Evolutionary conservation across 2,797 vertebrate genomes (phyloP).

Genomic region (Heterohyrax brucei): DNA sequence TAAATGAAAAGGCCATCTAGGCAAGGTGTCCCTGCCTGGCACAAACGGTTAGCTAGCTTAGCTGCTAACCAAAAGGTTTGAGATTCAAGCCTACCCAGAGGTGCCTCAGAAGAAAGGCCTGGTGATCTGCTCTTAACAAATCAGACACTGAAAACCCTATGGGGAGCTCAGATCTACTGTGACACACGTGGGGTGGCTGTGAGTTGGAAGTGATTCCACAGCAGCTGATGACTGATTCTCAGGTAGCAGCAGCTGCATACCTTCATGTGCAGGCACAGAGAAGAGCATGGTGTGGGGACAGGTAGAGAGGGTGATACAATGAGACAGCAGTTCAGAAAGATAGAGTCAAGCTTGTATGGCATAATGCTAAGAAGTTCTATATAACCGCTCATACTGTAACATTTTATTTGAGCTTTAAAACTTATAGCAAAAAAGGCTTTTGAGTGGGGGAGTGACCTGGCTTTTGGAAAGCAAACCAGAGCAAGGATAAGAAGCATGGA

Average conservation of each 20-base stretch:
- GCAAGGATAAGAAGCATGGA: background rate
- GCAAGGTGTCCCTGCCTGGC: background rate
- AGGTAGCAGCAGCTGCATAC: too few relatives aligned
- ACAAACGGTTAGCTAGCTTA: too few relatives aligned
- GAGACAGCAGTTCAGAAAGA: background rate
- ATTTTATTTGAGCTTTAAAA: background rate
- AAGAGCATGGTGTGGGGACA: background rate
- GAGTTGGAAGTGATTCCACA: too few relatives aligned
- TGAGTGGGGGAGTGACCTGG: background rate
- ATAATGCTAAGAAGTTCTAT: background rate
- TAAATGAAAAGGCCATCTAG: background rate
- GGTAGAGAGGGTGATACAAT: background rate
- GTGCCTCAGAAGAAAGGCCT: too few relatives aligned
- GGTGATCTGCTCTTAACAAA: too few relatives aligned
- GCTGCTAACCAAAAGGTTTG: too few relatives aligned
- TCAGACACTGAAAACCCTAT: too few relatives aligned
- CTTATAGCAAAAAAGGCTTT: background rate
- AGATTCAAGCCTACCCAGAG: too few relatives aligned
- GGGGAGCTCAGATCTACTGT: too few relatives aligned
- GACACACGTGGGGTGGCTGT: too few relatives aligned
- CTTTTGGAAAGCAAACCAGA: background rate
- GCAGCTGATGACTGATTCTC: background rate
- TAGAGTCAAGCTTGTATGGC: background rate
- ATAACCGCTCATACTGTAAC: background rate
- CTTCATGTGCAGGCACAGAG: background rate